Evolutionary conservation across 1,140 invertebrate species (phyloP), one percentile per base, ranked within the genome.

Genomic region (Hypsibius dujardini): DNA sequence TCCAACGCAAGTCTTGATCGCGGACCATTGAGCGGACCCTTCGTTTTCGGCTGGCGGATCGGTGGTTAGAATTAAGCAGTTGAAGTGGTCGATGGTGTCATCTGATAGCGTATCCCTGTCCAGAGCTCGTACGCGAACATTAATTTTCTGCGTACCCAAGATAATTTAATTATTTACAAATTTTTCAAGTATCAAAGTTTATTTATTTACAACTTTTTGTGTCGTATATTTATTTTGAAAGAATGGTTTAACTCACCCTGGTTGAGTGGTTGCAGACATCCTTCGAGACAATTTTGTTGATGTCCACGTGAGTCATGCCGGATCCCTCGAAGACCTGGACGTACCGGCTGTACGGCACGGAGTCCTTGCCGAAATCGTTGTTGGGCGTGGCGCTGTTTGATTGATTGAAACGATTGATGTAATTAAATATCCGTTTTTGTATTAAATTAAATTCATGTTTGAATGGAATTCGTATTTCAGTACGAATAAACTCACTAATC

Each of bases 341-440:
- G 45, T 15, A 67, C 62, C 62, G 62, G 62, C 62, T 67, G 62
- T 67, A 67, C 12, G 62, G 62, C 12, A 67, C 62, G 62, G 62
- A 67, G 45, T 67, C 62, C 42, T 67, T 67, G 3, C 62, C 62
- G 42, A 42, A 12, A 42, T 67, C 62, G 45, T 67, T 67, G 0
- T 67, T 67, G 3, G 62, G 62, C 12, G 62, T 67, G 12, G 12
- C 12, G 42, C 62, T 67, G 62, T 3, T 28, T 28, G 28, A 28
- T 28, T 28, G 28, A 28, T 28, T 28, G 28, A 28, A 28, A 28
- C 28, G 28, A 28, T 28, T 28, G 28, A 28, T 28, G 28, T 28
- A 28, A 28, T 28, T 28, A 28, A 28, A 28, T 28, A 28, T 28
- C 28, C 28, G 28, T 28, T 28, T 28, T 28, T 28, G 28, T 28